Evolutionary conservation across 2,888 invertebrate genomes (phyloP).

Genomic region (Harpagoxenus sublaevis): DNA sequence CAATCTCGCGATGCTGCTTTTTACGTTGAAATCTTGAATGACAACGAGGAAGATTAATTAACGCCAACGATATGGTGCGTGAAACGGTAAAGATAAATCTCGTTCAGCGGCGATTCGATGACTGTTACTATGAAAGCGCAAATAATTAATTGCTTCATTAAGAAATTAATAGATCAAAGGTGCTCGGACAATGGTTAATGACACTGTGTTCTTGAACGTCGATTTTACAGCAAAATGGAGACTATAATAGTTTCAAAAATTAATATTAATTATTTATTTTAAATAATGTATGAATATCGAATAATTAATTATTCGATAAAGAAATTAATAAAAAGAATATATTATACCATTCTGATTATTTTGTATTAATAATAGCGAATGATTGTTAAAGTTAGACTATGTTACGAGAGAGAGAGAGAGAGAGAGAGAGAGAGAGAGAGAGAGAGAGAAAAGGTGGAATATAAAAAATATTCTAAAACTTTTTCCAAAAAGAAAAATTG

Average conservation of each 20-base stretch:
- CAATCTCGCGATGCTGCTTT: constrained; percentile 35
- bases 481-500: background rate
- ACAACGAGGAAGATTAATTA: constrained; percentile 52
- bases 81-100: constrained; percentile 38
- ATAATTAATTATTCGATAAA: constrained; percentile 9
- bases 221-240: background rate
- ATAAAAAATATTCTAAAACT: background rate
- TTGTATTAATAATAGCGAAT: background rate
- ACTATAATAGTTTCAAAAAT: background rate
- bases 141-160: constrained; percentile 42
- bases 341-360: background rate
- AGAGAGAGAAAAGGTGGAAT: background rate
- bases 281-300: background rate
- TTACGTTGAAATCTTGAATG: constrained; percentile 28
- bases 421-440: too few relatives aligned
- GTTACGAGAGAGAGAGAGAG: too few relatives aligned
- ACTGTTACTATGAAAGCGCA: background rate
- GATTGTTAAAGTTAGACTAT: background rate
- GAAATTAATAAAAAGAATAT: background rate
- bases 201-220: background rate
- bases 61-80: background rate
- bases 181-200: background rate
- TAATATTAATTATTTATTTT: constrained; percentile 5
- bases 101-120: background rate
- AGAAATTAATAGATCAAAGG: constrained; percentile 16